A percentile compares a stretch with the other conserved stretches of the same genome.
phyloP scores from a whole-genome alignment of 2,888 invertebrate species.

The Conomelus anceps region DNA sequence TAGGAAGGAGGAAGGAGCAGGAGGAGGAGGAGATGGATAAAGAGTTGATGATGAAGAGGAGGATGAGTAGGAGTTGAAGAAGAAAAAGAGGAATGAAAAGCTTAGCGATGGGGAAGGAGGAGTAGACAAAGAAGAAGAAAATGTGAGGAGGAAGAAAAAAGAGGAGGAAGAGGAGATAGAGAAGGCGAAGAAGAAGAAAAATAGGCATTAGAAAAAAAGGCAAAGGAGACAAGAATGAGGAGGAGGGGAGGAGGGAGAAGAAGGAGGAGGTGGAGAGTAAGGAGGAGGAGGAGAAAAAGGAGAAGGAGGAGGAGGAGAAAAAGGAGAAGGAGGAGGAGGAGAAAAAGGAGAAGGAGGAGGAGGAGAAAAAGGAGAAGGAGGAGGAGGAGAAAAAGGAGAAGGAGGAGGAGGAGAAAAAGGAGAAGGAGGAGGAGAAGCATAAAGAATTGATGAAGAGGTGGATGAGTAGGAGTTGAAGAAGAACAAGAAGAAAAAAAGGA shows the following conservation, averaged over 20 bases:
- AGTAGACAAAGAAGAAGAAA: background rate
- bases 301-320: background rate
- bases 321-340: too few relatives aligned
- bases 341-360: too few relatives aligned
- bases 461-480: too few relatives aligned
- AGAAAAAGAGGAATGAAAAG: background rate
- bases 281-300: background rate
- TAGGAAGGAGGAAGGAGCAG: background rate
- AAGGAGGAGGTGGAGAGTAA: background rate
- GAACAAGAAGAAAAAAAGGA: too few relatives aligned
- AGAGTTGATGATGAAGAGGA: background rate
- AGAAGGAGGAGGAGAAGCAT: too few relatives aligned
- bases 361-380: background rate
- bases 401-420: background rate
- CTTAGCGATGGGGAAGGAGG: too few relatives aligned
- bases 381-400: background rate
- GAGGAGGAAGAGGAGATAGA: background rate
- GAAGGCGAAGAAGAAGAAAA: background rate
- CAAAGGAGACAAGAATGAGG: background rate
- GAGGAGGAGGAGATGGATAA: background rate
- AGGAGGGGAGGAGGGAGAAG: too few relatives aligned
- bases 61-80: background rate
- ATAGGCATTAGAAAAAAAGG: background rate
- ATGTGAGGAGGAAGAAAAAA: background rate
- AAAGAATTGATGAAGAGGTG: too few relatives aligned